Percentiles rank a stretch among this genome's conserved stretches.
Conservation (phyloP, 2,888 invertebrate species). For the Blera fallax region DNA sequence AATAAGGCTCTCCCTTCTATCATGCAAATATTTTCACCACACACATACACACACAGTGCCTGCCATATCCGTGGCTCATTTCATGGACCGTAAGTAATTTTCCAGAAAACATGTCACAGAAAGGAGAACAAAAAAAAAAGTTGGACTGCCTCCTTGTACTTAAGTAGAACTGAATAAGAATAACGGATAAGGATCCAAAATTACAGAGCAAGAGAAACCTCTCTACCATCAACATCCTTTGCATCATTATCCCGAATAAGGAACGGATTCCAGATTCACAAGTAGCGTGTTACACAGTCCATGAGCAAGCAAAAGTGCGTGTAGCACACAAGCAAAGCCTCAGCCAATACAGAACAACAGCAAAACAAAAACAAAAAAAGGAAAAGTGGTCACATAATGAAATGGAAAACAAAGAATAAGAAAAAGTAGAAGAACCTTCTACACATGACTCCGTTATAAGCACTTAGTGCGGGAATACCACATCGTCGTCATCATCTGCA, state of each 20-base stretch:
- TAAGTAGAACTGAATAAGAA: not conserved
- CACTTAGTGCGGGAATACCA: conserved; percentile 59
- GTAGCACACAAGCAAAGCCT: not conserved
- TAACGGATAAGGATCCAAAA: conserved; percentile 40
- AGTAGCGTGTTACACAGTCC: not conserved
- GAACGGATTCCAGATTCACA: not conserved
- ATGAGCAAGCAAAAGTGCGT: conserved; percentile 24
- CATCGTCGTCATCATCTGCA: conserved; percentile 16
- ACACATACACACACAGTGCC: not conserved
- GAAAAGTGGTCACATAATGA: conserved; percentile 69
- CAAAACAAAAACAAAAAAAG: conserved; percentile 36
- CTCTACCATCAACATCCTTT: conserved; percentile 18
- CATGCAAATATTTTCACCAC: conserved; percentile 37
- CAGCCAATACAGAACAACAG: not conserved
- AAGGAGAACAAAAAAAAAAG: not conserved
- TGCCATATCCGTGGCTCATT: conserved; percentile 5
- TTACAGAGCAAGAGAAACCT: conserved; percentile 34
- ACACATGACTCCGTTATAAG: conserved; percentile 70
- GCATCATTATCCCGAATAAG: conserved; percentile 5
- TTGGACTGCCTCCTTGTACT: not conserved
- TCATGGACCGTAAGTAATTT: conserved; percentile 32
- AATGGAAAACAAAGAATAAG: conserved; percentile 32
- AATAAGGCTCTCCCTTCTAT: conserved; percentile 34
- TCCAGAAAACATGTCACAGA: conserved; percentile 27
- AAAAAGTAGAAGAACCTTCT: conserved; percentile 58